phyloP scores from a whole-genome alignment of 30 jellyfish, hydroid and myxozoan genomes.

The Hydractinia symbiolongicarpus region DNA sequence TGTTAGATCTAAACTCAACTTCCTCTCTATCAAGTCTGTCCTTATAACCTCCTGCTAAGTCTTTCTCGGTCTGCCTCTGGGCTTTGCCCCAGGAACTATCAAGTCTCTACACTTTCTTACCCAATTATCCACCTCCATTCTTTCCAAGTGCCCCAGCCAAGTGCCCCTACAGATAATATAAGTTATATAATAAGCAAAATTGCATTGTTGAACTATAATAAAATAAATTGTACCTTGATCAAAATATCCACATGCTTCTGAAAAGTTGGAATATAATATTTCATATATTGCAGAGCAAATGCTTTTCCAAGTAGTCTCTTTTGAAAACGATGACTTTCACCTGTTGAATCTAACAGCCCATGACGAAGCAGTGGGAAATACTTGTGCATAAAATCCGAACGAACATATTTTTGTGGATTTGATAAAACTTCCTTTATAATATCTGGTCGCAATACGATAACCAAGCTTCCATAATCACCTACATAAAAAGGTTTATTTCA shows the following conservation, averaged over 20 bases:
- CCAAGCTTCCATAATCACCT: background rate
- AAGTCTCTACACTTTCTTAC: too few species aligned
- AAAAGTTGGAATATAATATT: conserved; percentile 10
- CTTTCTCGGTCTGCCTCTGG: too few species aligned
- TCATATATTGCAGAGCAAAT: background rate
- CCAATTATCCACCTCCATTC: too few species aligned
- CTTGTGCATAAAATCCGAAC: background rate
- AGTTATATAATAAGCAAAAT: background rate
- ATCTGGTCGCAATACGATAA: conserved; percentile 9
- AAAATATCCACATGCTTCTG: conserved; percentile 2
- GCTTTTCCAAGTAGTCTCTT: conserved; percentile 16
- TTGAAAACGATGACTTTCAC: conserved; percentile 14
- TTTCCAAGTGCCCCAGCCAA: background rate
- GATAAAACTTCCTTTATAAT: background rate
- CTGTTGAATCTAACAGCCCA: background rate
- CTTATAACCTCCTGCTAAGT: too few species aligned
- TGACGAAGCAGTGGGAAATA: conserved; percentile 16
- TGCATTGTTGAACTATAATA: too few species aligned
- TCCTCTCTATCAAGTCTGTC: too few species aligned
- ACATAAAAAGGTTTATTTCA: background rate
- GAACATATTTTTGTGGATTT: background rate
- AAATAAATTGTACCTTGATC: conserved; percentile 2
- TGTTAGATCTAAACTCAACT: too few species aligned
- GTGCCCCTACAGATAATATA: background rate
- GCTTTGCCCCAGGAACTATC: too few species aligned